These are phyloP conservation scores for Pegoplata infirma DNA, from an alignment of 2,888 invertebrate genomes.

Conservation along the genomic window DNA sequence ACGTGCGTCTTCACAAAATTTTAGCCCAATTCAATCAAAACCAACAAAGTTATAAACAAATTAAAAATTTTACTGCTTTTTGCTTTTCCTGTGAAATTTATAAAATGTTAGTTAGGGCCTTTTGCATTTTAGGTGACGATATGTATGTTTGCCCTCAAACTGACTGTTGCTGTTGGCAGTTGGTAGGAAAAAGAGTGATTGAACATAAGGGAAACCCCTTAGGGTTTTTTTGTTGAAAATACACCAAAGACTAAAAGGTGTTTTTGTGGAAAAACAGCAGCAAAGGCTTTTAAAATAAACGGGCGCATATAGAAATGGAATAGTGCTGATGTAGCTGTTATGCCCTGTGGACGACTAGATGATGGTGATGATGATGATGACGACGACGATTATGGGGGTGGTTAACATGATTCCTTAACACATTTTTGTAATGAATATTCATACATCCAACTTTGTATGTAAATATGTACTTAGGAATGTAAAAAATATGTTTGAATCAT, in stretches of 20 bases:
- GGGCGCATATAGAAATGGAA: background rate
- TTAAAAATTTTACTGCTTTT: too few relatives aligned
- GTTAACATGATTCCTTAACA: constrained; percentile 44
- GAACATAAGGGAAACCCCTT: background rate
- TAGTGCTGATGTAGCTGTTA: too few relatives aligned
- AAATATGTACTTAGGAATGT: background rate
- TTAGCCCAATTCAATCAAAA: too few relatives aligned
- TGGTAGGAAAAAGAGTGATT: background rate
- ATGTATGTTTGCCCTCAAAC: constrained; percentile 29
- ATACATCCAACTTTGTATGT: background rate
- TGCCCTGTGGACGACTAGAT: too few relatives aligned
- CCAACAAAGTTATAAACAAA: too few relatives aligned
- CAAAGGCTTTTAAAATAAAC: too few relatives aligned
- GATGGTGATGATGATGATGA: constrained; percentile 1
- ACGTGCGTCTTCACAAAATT: too few relatives aligned
- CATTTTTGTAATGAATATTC: constrained; percentile 29
- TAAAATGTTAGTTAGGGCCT: too few relatives aligned
- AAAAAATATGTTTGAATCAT: too few relatives aligned
- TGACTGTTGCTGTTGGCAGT: constrained; percentile 33
- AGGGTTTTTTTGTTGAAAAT: background rate
- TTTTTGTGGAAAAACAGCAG: background rate
- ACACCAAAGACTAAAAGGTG: background rate
- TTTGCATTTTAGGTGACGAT: too few relatives aligned
- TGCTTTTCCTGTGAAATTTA: too few relatives aligned
- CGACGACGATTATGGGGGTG: constrained; percentile 10